Conservation (phyloP, 1,140 invertebrate species). For the Pachypeltis micranthus region DNA sequence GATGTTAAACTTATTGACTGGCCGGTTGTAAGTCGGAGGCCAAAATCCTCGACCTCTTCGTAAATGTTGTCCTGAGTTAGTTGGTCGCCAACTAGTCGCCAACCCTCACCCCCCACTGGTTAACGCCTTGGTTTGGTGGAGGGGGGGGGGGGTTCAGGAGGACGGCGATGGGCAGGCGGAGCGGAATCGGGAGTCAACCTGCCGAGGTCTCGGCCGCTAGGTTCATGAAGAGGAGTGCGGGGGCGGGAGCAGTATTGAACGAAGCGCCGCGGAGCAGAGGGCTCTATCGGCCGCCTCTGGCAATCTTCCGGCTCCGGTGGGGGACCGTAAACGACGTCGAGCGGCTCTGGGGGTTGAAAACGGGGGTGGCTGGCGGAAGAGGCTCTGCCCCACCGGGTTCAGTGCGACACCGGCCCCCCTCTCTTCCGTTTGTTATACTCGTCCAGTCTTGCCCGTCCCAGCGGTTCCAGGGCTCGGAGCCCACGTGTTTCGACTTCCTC, state of each 20-base stretch:
- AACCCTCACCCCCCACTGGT: too few species aligned
- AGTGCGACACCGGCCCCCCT: neutral
- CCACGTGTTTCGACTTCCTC: neutral
- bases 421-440: constrained; percentile 1
- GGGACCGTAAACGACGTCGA: neutral
- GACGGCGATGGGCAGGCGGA: too few species aligned
- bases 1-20: too few species aligned
- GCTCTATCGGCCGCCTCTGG: neutral
- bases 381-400: neutral
- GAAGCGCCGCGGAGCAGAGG: neutral
- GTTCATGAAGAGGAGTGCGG: neutral
- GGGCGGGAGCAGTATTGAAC: neutral
- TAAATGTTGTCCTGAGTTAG: too few species aligned
- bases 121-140: too few species aligned
- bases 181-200: too few species aligned
- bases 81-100: too few species aligned
- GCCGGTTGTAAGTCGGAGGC: too few species aligned
- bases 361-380: neutral
- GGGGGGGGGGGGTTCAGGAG: too few species aligned
- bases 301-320: neutral
- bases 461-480: neutral
- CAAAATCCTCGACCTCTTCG: too few species aligned
- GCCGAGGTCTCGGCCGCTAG: too few species aligned
- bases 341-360: neutral
- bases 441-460: neutral